Evolutionary conservation across 1,140 invertebrate species (phyloP), one percentile per base, ranked within the genome.

Genomic region (Charaxes varanes): DNA sequence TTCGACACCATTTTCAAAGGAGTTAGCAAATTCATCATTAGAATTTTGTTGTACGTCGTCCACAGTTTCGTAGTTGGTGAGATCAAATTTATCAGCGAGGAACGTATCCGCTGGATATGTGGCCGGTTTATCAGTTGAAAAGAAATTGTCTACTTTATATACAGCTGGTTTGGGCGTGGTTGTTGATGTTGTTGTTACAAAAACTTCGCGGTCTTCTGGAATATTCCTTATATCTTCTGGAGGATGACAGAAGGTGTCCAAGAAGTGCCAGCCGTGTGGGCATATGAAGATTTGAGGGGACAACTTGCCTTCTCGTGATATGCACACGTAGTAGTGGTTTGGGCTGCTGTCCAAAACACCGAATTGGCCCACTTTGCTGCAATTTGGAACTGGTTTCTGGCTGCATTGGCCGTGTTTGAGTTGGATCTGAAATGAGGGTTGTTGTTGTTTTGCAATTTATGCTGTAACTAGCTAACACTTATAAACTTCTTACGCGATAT

Each of bases 221-320:
- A 27, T 36, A 4, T 6, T 35, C 3, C 15, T 30, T 13, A 19
- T 30, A 35, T 33, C 33, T 28, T 42, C 18, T 37, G 45, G 15
- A 6, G 66, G 62, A 21, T 55, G 48, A 11, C 79, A 83, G 53
- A 62, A 83, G 3, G 57, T 63, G 6, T 62, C 52, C 43, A 48
- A 66, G 40, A 73, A 83, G 40, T 55, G 60, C 72, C 71, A 79
- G 6, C 78, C 78, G 34, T 82, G 64, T 0, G 76, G 78, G 19
- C 78, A 83, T 11, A 83, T 62, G 47, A 83, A 83, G 3, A 83
- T 50, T 49, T 81, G 76, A 7, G 79, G 79, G 15, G 65, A 54
- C 0, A 79, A 8, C 0, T 3, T 13, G 0, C 53, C 54, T 2
- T 57, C 40, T 14, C 59, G 77, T 2, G 33, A 41, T 4, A 80